A percentile compares a stretch with the other conserved stretches of the same genome.
Conservation (phyloP, 2,797 vertebrate species). For the Channa striata region DNA sequence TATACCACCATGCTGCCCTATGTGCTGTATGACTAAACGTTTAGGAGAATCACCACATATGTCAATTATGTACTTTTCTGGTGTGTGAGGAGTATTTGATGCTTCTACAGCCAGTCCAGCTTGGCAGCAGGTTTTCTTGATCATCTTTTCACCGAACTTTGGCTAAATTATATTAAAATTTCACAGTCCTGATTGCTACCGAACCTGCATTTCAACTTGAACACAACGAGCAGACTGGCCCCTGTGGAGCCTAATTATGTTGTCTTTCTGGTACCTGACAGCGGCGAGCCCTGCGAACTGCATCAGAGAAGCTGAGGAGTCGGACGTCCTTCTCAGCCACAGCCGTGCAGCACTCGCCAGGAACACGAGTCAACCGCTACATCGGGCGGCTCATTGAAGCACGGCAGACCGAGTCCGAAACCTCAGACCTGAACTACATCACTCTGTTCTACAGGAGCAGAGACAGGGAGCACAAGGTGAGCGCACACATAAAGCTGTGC, state of each 20-base stretch:
- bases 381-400: slow-evolving; percentile 96
- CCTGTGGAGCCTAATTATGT: slow-evolving; percentile 37
- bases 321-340: slow-evolving; percentile 93
- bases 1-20: too few species aligned
- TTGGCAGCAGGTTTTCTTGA: too few species aligned
- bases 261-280: slow-evolving; percentile 65
- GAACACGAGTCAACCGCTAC: slow-evolving; percentile 94
- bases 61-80: neutral
- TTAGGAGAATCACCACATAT: too few species aligned
- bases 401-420: slow-evolving; percentile 93
- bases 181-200: neutral
- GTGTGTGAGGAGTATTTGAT: neutral
- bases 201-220: neutral
- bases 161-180: neutral
- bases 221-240: neutral
- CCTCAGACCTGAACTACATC: slow-evolving; percentile 92
- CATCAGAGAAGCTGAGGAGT: slow-evolving; percentile 94
- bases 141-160: neutral
- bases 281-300: slow-evolving; percentile 94
- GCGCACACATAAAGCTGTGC: slow-evolving; percentile 39
- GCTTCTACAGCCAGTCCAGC: neutral
- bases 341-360: slow-evolving; percentile 89
- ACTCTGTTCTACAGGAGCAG: slow-evolving; percentile 92
- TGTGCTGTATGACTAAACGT: too few species aligned
- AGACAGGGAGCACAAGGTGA: slow-evolving; percentile 92